Evolutionary conservation across 2,888 invertebrate species (phyloP), one percentile per base, ranked within the genome.

Genomic region (Melipona beecheii): DNA sequence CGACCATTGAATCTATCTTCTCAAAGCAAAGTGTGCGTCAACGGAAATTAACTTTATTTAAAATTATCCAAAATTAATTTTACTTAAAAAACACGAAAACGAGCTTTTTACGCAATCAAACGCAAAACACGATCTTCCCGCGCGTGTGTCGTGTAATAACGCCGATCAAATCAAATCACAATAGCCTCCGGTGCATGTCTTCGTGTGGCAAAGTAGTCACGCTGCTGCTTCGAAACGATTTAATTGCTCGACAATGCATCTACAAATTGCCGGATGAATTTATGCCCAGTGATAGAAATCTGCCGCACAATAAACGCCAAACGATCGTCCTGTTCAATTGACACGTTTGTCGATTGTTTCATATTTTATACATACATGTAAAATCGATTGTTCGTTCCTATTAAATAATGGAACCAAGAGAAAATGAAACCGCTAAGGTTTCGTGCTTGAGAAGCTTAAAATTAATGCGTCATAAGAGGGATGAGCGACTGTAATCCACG

Each of bases 221-320:
- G 79, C 43, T 27, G 17, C 31, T 49, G 54, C 21, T n/a, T 27
- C 52, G 68, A 69, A 43, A 70, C 58, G 65, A 78, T 80, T 80
- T 80, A 80, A 80, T 80, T 78, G 70, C 70, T 36, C 27, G 9
- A 58, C 58, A 27, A 71, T 70, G 49, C 27, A 17, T 13, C 69
- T 54, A 54, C 49, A 79, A 79, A 68, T 79, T 69, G 69, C 49
- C 58, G 62, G 54, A 54, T 62, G 78, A 77, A 43, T 43, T 43
- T 52, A 54, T 79, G 60, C 19, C 49, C 60, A 15, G 13, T 9
- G 52, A 69, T 62, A 31, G 77, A 78, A 66, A 75, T 31, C 9
- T 31, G 43, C 54, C 9, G 62, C 27, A 69, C 27, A 43, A 71
- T 69, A 64, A 69, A 66, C 66, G 66, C 36, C 36, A 27, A 66